phyloP scores from a whole-genome alignment of 2,113 vertebrate species.

The Zosterops japonicus region DNA sequence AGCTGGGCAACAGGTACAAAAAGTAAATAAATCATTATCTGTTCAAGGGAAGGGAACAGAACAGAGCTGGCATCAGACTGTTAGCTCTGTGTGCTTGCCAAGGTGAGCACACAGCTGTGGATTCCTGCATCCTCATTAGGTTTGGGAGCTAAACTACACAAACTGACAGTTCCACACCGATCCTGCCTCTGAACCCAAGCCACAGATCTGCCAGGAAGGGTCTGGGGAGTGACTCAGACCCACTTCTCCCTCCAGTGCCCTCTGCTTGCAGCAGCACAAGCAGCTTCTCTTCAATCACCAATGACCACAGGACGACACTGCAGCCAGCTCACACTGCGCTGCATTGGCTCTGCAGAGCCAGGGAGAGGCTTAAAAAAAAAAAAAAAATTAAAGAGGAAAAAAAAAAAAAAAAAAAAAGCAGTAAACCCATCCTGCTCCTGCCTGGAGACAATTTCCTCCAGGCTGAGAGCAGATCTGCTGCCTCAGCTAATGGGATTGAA shows the following conservation, averaged over 20 bases:
- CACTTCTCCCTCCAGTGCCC: neutral
- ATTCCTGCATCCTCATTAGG: neutral
- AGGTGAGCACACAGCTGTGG: neutral
- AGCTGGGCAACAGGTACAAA: neutral
- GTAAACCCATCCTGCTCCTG: neutral
- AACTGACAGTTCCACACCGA: neutral
- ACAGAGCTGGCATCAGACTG: neutral
- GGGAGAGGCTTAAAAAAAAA: neutral
- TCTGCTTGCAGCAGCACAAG: neutral
- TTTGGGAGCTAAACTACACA: neutral
- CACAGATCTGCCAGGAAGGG: neutral
- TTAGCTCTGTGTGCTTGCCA: neutral
- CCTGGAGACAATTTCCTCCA: constrained; percentile 12
- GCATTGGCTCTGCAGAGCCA: constrained; percentile 49
- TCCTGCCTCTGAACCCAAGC: neutral
- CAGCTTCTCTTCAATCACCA: neutral
- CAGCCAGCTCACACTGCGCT: neutral
- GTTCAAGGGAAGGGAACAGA: neutral
- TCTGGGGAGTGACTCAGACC: neutral
- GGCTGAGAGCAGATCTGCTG: constrained; percentile 33
- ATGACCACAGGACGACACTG: neutral
- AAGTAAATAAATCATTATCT: neutral
- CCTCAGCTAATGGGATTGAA: neutral
- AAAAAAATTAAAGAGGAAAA: neutral
- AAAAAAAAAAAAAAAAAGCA: neutral